phyloP scores from a whole-genome alignment of 2,113 vertebrate species.

The Osmerus eperlanus region DNA sequence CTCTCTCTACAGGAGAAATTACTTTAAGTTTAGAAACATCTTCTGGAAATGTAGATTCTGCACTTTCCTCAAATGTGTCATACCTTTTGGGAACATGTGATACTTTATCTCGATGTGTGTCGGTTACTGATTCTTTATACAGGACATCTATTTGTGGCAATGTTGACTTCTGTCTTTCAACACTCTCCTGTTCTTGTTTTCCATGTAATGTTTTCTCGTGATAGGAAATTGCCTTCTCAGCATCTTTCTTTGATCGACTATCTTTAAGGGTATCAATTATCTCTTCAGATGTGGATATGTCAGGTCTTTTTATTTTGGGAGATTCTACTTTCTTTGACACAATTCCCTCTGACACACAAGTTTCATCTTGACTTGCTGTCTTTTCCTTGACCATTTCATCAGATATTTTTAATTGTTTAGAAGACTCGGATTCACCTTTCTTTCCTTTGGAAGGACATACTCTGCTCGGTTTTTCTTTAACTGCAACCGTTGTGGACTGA shows the following conservation, averaged over 20 bases:
- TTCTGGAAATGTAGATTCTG: neutral
- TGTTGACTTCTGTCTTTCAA: neutral
- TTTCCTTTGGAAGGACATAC: neutral
- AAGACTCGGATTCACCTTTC: neutral
- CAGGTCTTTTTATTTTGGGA: neutral
- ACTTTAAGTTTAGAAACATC: constrained; percentile 16
- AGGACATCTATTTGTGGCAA: neutral
- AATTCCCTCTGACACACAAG: neutral
- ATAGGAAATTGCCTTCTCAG: neutral
- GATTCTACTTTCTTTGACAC: neutral
- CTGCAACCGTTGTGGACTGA: too few species aligned
- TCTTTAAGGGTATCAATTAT: neutral
- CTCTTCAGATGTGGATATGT: neutral
- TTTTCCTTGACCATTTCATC: neutral
- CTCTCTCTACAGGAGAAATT: neutral
- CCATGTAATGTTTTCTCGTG: neutral
- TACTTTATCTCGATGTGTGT: neutral
- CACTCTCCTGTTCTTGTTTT: neutral
- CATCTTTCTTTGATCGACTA: neutral
- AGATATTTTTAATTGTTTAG: neutral
- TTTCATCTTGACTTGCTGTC: neutral
- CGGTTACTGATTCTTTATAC: too few species aligned
- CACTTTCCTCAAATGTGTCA: neutral
- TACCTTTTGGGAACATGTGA: constrained; percentile 7
- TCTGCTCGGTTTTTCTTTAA: too few species aligned